A percentile compares a stretch with the other conserved stretches of the same genome.
Evolutionary conservation across 2,888 invertebrate genomes (phyloP).

Genomic region (Amphipyra berbera): DNA sequence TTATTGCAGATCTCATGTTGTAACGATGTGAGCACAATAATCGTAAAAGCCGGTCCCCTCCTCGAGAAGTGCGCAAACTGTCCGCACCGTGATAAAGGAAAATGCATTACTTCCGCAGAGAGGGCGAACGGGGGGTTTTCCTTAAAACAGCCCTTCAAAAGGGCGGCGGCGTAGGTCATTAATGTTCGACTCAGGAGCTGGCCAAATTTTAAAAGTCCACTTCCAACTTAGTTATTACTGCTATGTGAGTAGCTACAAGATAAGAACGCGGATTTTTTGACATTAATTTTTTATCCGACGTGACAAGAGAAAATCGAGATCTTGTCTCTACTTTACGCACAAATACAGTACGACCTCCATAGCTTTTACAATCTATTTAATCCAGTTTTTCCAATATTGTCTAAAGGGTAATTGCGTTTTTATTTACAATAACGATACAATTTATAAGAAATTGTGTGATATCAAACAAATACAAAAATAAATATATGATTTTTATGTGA

Average conservation of each 20-base stretch:
- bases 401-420: conserved; percentile 7
- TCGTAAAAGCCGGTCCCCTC: conserved; percentile 86
- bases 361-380: not conserved
- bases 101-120: conserved; percentile 87
- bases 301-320: conserved; percentile 17
- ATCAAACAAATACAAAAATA: too few species aligned
- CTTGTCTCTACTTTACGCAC: conserved; percentile 9
- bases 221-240: conserved; percentile 77
- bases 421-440: not conserved
- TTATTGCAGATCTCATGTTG: conserved; percentile 79
- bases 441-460: not conserved
- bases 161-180: conserved; percentile 84
- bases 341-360: conserved; percentile 6
- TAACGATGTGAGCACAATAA: conserved; percentile 84
- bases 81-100: conserved; percentile 87
- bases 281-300: conserved; percentile 31
- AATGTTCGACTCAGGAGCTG: conserved; percentile 78
- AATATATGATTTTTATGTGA: too few species aligned
- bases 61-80: conserved; percentile 84
- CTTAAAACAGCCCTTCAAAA: conserved; percentile 84
- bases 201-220: conserved; percentile 83
- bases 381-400: conserved; percentile 20
- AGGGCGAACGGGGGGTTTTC: conserved; percentile 77
- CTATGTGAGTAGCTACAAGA: conserved; percentile 62
- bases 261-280: conserved; percentile 53